Base-by-base conservation (phyloP, 2,113 vertebrate species). In the Takifugu bimaculatus region DNA sequence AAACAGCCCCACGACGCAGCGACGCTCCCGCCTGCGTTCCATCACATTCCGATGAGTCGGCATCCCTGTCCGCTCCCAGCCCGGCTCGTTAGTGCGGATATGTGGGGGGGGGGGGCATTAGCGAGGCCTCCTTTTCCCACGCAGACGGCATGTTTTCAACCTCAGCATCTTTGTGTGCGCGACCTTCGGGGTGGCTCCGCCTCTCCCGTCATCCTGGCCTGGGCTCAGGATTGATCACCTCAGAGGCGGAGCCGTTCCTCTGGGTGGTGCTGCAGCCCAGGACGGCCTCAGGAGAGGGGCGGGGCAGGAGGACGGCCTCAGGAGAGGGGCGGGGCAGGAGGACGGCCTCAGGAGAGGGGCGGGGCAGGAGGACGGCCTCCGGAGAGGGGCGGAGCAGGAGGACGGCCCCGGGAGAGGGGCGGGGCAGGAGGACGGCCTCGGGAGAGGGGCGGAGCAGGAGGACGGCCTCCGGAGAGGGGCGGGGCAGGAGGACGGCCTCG, bases 211-310 rank as follows among this genome's bases (percentile, higher is more conserved):
- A 50, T 26, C 43, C 32, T 35, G 5, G 32, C 57, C 67, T 80
- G 77, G 72, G 74, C 71, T 68, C 67, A 76, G 78, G 81, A 87
- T 81, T 80, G 85, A 87, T 87, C 80, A 80, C 82, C 74, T 74
- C 72, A 73, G 74, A 80, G 69, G 70, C n/a, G 50, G 62, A 20
- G 73, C 55, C 85, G 20, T 20, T 20, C 20, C 20, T 20, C 20
- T 20, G 20, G 20, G 20, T 20, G 20, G 20, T 20, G 20, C 81
- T 85, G 78, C 78, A 68, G 80, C 45, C 50, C 74, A 57, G 44
- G 45, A 6, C 79, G 78, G 83, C 78, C 85, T 78, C 20, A 20
- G 20, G 20, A 20, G 20, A 20, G 20, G 20, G 20, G 20, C 20
- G 20, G 20, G 1, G 20, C 20, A 20, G 20, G 20, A 57, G 44